A percentile compares a stretch with the other conserved stretches of the same genome.
phyloP scores from a whole-genome alignment of 2,113 vertebrate genomes.

The Prunella himalayana region DNA sequence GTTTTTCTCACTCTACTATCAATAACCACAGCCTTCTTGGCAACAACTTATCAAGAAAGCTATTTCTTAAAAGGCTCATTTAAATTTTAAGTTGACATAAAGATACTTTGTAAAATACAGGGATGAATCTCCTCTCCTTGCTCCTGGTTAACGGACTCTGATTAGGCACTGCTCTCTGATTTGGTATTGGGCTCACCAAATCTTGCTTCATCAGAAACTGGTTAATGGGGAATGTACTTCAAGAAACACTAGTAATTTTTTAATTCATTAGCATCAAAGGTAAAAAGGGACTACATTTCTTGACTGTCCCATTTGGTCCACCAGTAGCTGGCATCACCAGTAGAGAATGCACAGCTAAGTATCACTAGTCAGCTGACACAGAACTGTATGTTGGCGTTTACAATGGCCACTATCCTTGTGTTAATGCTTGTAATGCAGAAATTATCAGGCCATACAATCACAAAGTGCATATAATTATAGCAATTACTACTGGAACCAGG shows the following conservation, averaged over 20 bases:
- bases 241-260: not conserved
- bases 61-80: not conserved
- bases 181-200: not conserved
- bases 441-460: not conserved
- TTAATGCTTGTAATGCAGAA: not conserved
- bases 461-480: not conserved
- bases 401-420: not conserved
- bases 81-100: not conserved
- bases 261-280: not conserved
- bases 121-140: not conserved
- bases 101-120: not conserved
- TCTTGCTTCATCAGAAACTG: not conserved
- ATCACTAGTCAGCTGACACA: not conserved
- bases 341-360: not conserved
- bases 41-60: not conserved
- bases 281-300: not conserved
- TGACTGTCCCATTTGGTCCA: not conserved
- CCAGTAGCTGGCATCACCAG: rapidly evolving
- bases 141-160: not conserved
- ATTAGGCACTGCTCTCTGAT: not conserved
- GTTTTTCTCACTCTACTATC: not conserved
- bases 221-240: not conserved
- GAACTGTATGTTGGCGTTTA: not conserved
- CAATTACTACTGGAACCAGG: not conserved
- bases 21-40: not conserved